phyloP scores from a whole-genome alignment of 2,113 vertebrate species.

The Solea solea region DNA sequence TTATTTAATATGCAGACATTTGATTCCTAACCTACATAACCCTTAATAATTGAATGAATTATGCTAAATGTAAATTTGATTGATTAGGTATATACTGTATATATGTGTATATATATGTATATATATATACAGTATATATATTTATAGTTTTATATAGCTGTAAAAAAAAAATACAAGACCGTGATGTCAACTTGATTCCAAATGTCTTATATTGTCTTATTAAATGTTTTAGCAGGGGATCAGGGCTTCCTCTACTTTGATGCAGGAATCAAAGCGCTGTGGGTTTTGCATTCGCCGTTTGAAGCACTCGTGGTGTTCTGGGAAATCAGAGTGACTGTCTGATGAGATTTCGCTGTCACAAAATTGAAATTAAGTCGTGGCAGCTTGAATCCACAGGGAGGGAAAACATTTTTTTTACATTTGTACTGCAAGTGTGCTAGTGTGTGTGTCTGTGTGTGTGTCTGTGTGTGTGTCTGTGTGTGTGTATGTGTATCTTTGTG shows the following conservation, averaged over 20 bases:
- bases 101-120: too few relatives aligned
- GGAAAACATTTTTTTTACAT: neutral
- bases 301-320: constrained; percentile 35
- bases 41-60: too few relatives aligned
- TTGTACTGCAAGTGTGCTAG: neutral
- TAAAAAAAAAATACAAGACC: neutral
- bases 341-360: constrained; percentile 42
- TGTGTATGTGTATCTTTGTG: too few relatives aligned
- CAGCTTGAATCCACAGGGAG: constrained; percentile 18
- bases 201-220: constrained; percentile 27
- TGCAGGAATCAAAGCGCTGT: constrained; percentile 32
- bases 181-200: constrained; percentile 27
- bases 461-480: too few relatives aligned
- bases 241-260: constrained; percentile 15
- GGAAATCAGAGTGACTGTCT: constrained; percentile 51
- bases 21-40: too few relatives aligned
- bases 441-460: too few relatives aligned
- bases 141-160: neutral
- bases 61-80: too few relatives aligned
- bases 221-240: constrained; percentile 27
- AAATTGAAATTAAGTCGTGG: constrained; percentile 42
- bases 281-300: constrained; percentile 26
- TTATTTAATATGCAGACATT: too few relatives aligned
- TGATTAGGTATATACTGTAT: too few relatives aligned
- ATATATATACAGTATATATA: too few relatives aligned